Percentiles rank a stretch among this genome's conserved stretches.
phyloP scores from a whole-genome alignment of 2,888 invertebrate genomes.

The Acleris emargana region DNA sequence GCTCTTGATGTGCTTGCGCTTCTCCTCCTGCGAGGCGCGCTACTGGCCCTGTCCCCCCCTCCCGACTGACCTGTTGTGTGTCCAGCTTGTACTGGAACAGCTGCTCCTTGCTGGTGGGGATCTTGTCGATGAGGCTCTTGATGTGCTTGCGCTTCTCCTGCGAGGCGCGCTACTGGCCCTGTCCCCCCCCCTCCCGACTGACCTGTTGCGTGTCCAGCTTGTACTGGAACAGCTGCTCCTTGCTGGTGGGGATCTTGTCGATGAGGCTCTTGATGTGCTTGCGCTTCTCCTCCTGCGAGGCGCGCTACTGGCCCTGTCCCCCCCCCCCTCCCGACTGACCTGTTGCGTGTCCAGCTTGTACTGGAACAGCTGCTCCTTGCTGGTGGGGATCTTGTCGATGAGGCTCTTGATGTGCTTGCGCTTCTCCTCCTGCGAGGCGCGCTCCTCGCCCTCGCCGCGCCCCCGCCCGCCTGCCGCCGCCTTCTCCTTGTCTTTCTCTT shows the following conservation, averaged over 20 bases:
- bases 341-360: conserved; percentile 95
- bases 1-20: conserved; percentile 97
- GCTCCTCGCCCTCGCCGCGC: conserved; percentile 69
- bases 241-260: conserved; percentile 99
- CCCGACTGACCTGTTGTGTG: conserved; percentile 86
- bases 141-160: conserved; percentile 98
- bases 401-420: conserved; percentile 97
- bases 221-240: conserved; percentile 97
- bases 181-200: conserved; percentile 60
- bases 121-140: conserved; percentile 98
- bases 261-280: conserved; percentile 98
- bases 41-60: conserved; percentile 63
- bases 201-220: conserved; percentile 92
- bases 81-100: conserved; percentile 97
- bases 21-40: conserved; percentile 94
- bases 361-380: conserved; percentile 97
- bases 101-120: conserved; percentile 98
- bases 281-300: conserved; percentile 95
- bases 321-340: conserved; percentile 68
- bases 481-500: conserved; percentile 52
- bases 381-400: conserved; percentile 99
- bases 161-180: conserved; percentile 83
- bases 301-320: conserved; percentile 78
- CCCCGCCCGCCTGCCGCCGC: conserved; percentile 56
- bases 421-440: conserved; percentile 95